Conservation (phyloP, 2,797 vertebrate genomes). For the Alauda arvensis region DNA sequence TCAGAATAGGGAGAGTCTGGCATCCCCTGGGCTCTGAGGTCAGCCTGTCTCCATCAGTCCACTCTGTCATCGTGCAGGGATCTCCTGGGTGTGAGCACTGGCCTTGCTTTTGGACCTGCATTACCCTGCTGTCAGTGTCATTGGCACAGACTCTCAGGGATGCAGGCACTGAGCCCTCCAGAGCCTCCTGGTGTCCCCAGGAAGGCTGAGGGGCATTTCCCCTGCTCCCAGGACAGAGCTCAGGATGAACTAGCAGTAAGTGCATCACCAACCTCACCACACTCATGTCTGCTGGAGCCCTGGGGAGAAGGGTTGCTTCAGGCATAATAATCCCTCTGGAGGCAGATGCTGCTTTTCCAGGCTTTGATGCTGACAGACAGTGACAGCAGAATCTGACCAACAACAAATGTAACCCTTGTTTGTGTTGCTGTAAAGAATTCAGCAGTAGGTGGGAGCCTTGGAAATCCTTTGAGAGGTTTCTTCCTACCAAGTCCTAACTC, state of each 20-base stretch:
- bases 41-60: background rate
- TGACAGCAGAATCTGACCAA: slow-evolving; percentile 9
- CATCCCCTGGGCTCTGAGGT: background rate
- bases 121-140: background rate
- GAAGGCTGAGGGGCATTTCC: background rate
- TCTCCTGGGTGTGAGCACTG: background rate
- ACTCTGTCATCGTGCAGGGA: background rate
- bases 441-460: slow-evolving; percentile 36
- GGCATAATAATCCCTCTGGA: background rate
- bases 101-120: background rate
- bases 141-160: background rate
- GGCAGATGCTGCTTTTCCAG: slow-evolving; percentile 10
- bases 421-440: slow-evolving; percentile 2
- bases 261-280: background rate
- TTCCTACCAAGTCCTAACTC: background rate
- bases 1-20: background rate
- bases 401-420: background rate
- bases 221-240: background rate
- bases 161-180: background rate
- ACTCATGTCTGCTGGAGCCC: background rate
- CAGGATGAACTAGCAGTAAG: background rate
- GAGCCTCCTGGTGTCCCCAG: accelerated
- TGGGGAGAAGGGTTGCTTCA: background rate
- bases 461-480: slow-evolving; percentile 39
- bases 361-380: slow-evolving; percentile 7